Base-by-base conservation (phyloP, 2,888 invertebrate genomes). In the Spicauda simplicius region DNA sequence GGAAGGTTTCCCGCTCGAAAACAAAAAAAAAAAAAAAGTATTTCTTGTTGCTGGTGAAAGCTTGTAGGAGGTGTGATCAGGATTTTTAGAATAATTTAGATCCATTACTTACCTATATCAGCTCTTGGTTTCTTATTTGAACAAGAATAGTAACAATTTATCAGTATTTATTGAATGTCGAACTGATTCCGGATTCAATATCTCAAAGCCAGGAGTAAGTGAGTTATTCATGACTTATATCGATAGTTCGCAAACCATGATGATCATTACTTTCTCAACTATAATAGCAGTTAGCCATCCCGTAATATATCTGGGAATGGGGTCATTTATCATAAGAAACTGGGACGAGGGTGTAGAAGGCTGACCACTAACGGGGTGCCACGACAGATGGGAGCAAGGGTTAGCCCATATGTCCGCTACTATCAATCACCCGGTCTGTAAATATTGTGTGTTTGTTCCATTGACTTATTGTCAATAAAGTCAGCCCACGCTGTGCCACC, bases 331-430 rank as follows among this genome's bases (percentile, higher is more conserved):
- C 61, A 70, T 59, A 63, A 71, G 72, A 77, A 75, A 76, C 72
- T 80, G 79, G 78, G 75, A 80, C 77, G 73, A 77, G 75, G 60
- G 33, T 66, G 59, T 18, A 62, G 65, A 59, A 64, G 56, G 76
- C 73, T 88, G 85, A 85, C 86, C 87, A 83, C 70, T 58, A 76
- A 73, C 67, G 59, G 60, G 65, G 54, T 60, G 45, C 48, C 53
- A 33, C 79, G 88, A 88, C 91, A 91, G 91, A 92, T 91, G 91
- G 86, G 74, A 71, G 70, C 77, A 89, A 90, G 91, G 90, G 91
- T 90, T 91, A 83, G 80, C 79, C 80, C 90, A 91, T 91, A 91
- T 91, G 91, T 87, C 87, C 80, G 71, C 74, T 78, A 87, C 87
- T 82, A 92, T 92, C 90, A 87, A 92, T 92, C 91, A 91, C 85